Percentiles rank a stretch among this genome's conserved stretches.
phyloP scores from a whole-genome alignment of 1,140 invertebrate species.

The Drosophila tani region DNA sequence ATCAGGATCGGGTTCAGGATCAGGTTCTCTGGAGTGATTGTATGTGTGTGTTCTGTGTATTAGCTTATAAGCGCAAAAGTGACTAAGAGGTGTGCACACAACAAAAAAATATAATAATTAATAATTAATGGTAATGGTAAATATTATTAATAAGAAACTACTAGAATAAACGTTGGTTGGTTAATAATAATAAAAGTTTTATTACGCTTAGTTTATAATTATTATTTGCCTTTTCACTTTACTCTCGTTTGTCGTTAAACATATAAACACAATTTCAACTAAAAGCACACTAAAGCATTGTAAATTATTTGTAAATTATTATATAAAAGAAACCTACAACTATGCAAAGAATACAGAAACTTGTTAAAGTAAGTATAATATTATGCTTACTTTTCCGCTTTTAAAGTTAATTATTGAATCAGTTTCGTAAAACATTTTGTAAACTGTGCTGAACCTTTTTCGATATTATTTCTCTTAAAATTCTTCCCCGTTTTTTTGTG shows the following conservation, averaged over 20 bases:
- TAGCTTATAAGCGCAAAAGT: conserved; percentile 68
- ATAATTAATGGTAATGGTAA: conserved; percentile 32
- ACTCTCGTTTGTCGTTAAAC: conserved; percentile 57
- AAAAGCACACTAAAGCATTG: conserved; percentile 65
- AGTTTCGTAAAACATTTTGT: conserved; percentile 22
- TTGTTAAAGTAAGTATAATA: conserved; percentile 10
- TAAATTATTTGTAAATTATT: conserved; percentile 69
- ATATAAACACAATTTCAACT: conserved; percentile 70
- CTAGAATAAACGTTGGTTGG: conserved; percentile 54
- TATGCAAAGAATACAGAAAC: conserved; percentile 43
- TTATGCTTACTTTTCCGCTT: conserved; percentile 6
- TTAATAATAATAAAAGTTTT: conserved; percentile 52
- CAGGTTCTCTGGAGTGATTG: conserved; percentile 6
- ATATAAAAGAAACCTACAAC: conserved; percentile 48
- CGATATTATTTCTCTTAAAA: conserved; percentile 16
- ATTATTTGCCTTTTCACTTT: conserved; percentile 77
- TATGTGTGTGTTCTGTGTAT: conserved; percentile 26
- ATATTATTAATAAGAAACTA: conserved; percentile 50
- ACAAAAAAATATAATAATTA: conserved; percentile 57
- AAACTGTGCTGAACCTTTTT: conserved; percentile 21
- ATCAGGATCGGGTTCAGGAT: conserved; percentile 1
- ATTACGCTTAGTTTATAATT: conserved; percentile 50
- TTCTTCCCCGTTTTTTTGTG: conserved; percentile 8
- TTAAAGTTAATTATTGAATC: conserved; percentile 28
- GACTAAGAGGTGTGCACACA: conserved; percentile 70